Percentiles rank a stretch among this genome's conserved stretches.
Conservation (phyloP, 2,797 vertebrate species). For the Gallirallus australis region DNA sequence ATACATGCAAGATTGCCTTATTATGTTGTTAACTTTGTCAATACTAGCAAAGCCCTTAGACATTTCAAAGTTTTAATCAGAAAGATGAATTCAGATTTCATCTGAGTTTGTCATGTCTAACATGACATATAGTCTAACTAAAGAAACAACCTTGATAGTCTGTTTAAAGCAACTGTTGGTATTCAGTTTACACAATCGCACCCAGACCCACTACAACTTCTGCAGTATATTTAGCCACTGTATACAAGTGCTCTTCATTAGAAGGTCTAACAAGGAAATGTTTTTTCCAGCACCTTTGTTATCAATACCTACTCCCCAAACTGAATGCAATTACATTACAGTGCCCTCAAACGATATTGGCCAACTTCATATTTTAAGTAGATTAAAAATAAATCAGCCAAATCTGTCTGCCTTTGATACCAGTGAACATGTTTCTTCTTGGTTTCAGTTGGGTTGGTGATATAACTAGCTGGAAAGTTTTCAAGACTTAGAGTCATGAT, state of each 20-base stretch:
- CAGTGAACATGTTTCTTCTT: neutral
- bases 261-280: neutral
- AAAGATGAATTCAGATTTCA: neutral
- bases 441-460: neutral
- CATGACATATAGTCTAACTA: neutral
- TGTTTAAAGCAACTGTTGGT: neutral
- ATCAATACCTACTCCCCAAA: neutral
- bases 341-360: neutral
- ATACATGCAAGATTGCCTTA: neutral
- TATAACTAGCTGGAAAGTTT: neutral
- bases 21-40: neutral
- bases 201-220: neutral
- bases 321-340: neutral
- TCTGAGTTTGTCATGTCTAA: neutral
- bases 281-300: neutral
- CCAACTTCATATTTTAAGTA: neutral
- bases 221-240: neutral
- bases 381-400: constrained; percentile 1
- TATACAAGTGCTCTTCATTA: neutral
- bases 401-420: neutral
- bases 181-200: neutral
- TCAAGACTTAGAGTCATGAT: neutral
- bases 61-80: neutral
- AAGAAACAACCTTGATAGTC: neutral
- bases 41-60: neutral